phyloP scores from a whole-genome alignment of 2,888 invertebrate genomes.

The Gastrophysa polygoni region DNA sequence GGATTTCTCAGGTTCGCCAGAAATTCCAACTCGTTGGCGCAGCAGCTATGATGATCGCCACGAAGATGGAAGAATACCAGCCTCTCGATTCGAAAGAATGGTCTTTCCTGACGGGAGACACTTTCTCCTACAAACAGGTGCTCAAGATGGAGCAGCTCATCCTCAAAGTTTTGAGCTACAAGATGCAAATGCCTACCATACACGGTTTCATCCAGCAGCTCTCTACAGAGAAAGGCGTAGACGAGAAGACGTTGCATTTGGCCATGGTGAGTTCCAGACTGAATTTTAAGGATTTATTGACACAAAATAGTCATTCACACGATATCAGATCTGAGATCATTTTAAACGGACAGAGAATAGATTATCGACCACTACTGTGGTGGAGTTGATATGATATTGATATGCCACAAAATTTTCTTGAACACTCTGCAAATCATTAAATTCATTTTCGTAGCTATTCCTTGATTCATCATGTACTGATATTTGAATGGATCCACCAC shows the following conservation, averaged over 20 bases:
- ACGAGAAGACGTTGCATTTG: conserved; percentile 45
- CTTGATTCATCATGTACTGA: too few species aligned
- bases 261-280: conserved; percentile 53
- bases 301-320: too few species aligned
- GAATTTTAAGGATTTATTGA: too few species aligned
- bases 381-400: too few species aligned
- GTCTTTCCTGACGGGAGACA: conserved; percentile 51
- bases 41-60: conserved; percentile 54
- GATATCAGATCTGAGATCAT: too few species aligned
- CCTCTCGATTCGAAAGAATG: conserved; percentile 52
- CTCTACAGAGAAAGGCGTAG: conserved; percentile 44
- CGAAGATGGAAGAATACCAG: conserved; percentile 56
- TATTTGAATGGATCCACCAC: too few species aligned
- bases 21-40: conserved; percentile 56
- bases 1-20: conserved; percentile 41
- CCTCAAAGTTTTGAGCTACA: conserved; percentile 50
- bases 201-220: conserved; percentile 49
- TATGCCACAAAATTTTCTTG: too few species aligned
- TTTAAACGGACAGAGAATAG: too few species aligned
- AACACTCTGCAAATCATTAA: too few species aligned
- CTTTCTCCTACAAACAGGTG: conserved; percentile 50
- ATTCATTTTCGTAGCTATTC: too few species aligned
- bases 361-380: too few species aligned
- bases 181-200: conserved; percentile 52
- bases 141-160: conserved; percentile 54